A percentile compares a stretch with the other conserved stretches of the same genome.
These are phyloP conservation scores for Drosophila putrida DNA, from an alignment of 2,888 invertebrate species.

Conservation along the genomic window DNA sequence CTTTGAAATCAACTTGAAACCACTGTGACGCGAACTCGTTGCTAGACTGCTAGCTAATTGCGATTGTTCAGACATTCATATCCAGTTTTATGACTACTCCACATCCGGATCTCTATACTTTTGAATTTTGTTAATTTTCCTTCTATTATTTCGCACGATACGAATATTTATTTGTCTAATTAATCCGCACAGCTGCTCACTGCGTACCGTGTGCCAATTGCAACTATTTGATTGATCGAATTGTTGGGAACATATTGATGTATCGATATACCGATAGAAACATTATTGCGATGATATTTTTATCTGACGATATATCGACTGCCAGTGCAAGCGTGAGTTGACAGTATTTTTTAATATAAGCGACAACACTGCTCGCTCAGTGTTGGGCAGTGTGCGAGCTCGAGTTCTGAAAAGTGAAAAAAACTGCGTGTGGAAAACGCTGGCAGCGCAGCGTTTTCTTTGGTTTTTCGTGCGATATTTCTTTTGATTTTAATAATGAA, in stretches of 20 bases:
- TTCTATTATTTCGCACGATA: constrained; percentile 61
- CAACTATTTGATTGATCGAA: constrained; percentile 27
- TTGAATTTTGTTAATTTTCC: constrained; percentile 52
- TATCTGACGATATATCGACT: constrained; percentile 1
- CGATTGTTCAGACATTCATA: constrained; percentile 41
- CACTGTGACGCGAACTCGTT: constrained; percentile 26
- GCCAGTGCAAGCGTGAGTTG: background rate
- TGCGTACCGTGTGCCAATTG: constrained; percentile 62
- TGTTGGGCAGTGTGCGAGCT: constrained; percentile 31
- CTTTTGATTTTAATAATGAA: constrained; percentile 24
- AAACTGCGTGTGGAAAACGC: constrained; percentile 64
- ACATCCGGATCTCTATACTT: constrained; percentile 55
- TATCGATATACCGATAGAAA: no score
- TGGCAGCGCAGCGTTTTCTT: constrained; percentile 57
- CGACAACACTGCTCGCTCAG: constrained; percentile 37
- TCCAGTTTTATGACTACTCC: constrained; percentile 47
- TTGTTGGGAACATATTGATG: constrained; percentile 30
- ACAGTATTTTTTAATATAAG: background rate
- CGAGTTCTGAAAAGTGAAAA: constrained; percentile 46
- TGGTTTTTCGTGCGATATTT: constrained; percentile 30
- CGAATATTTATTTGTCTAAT: constrained; percentile 66
- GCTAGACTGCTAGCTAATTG: constrained; percentile 30
- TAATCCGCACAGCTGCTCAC: constrained; percentile 78
- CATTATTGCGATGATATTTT: constrained; percentile 2
- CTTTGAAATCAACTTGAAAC: constrained; percentile 25